Percentiles rank a stretch among this genome's conserved stretches.
Evolutionary conservation across 2,888 invertebrate genomes (phyloP).

Genomic region (Rhagophthalmus giganteus): DNA sequence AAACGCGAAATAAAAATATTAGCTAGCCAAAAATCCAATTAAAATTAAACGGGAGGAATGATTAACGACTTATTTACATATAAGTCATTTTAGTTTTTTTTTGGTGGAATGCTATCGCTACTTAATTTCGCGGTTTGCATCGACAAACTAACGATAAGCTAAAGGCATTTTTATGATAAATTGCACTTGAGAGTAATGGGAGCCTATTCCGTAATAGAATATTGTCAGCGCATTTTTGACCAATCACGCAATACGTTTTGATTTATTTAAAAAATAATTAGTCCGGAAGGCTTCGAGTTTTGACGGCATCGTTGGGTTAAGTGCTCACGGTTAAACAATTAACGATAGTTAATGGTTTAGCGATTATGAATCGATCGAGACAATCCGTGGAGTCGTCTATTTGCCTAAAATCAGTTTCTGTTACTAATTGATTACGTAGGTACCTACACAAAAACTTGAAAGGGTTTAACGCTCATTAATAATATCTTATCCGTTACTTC

Average conservation of each 20-base stretch:
- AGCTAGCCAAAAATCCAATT: slow-evolving; percentile 7
- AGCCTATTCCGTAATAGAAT: slow-evolving; percentile 3
- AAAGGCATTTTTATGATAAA: slow-evolving; percentile 19
- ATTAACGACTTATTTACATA: slow-evolving; percentile 24
- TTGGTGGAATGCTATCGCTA: slow-evolving; percentile 13
- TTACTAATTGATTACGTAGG: no score
- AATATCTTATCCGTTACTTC: slow-evolving; percentile 33
- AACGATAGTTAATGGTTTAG: no score
- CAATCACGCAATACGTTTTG: no score
- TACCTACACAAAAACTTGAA: slow-evolving; percentile 28
- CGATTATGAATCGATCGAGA: no score
- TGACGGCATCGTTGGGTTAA: no score
- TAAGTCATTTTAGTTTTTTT: slow-evolving; percentile 15
- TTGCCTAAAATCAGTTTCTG: no score
- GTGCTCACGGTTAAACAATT: no score
- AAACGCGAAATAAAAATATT: no score
- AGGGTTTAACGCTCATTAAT: slow-evolving; percentile 35
- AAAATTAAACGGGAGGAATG: slow-evolving; percentile 16
- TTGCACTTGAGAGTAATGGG: slow-evolving; percentile 3
- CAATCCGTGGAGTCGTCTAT: no score
- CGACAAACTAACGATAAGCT: slow-evolving; percentile 5
- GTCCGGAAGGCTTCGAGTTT: no score
- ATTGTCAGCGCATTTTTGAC: slow-evolving; percentile 13
- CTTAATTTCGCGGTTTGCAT: slow-evolving; percentile 12
- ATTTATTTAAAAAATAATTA: no score